A percentile compares a stretch with the other conserved stretches of the same genome.
Evolutionary conservation across 2,113 vertebrate species (phyloP).

Genomic region (Xenopus laevis): DNA sequence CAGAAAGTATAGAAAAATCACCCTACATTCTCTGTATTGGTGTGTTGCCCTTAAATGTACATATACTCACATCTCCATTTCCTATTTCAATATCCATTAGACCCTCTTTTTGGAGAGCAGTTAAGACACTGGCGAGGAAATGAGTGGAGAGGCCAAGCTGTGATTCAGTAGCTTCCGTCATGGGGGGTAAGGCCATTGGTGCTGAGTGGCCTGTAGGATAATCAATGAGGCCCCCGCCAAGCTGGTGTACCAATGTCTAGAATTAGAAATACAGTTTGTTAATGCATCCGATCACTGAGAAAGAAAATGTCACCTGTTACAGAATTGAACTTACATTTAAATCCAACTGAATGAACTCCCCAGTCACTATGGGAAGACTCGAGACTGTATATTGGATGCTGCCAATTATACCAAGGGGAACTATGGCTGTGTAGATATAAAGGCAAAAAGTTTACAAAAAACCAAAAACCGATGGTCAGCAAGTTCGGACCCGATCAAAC

Average conservation of each 20-base stretch:
- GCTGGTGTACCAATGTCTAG: conserved; percentile 40
- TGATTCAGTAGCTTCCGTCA: conserved; percentile 49
- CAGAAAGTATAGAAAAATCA: neutral
- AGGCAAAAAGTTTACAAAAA: neutral
- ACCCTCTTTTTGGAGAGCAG: conserved; percentile 53
- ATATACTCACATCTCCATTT: conserved; percentile 51
- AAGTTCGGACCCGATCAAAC: neutral
- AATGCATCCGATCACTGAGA: neutral
- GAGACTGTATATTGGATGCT: conserved; percentile 56
- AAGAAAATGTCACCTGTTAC: neutral
- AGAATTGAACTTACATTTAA: conserved; percentile 49
- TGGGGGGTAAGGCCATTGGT: conserved; percentile 45
- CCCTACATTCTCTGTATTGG: no score
- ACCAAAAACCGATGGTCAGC: fast-evolving
- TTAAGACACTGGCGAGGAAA: conserved; percentile 50
- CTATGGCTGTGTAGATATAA: conserved; percentile 50
- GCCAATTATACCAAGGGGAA: conserved; percentile 55
- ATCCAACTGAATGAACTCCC: conserved; percentile 55
- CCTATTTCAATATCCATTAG: conserved; percentile 52
- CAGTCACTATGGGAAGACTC: conserved; percentile 54
- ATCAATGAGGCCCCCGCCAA: conserved; percentile 48
- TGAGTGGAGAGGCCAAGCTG: conserved; percentile 51
- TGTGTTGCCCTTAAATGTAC: no score
- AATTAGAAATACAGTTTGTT: conserved; percentile 2
- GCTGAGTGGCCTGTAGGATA: conserved; percentile 50